These are phyloP conservation scores for Adelosebastes latens DNA, from an alignment of 2,797 vertebrate genomes.

Conservation along the genomic window DNA sequence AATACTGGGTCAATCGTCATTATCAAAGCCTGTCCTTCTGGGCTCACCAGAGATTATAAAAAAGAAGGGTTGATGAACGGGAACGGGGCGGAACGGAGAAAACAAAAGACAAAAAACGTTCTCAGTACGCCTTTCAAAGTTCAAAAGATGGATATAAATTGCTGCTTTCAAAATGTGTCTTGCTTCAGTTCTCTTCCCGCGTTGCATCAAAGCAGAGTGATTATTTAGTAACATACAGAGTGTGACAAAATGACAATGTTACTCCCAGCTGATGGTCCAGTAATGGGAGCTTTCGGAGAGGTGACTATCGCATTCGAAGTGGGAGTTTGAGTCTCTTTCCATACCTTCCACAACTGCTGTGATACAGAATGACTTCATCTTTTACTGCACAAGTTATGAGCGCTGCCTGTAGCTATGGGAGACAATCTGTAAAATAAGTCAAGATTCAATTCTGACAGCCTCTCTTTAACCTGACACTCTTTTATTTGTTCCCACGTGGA, in stretches of 20 bases:
- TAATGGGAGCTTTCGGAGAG: conserved; percentile 25
- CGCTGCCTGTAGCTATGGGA: conserved; percentile 23
- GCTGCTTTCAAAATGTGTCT: conserved; percentile 48
- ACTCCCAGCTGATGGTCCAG: conserved; percentile 29
- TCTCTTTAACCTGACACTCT: conserved; percentile 34
- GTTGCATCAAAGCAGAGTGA: conserved; percentile 41
- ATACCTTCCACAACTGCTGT: conserved; percentile 12
- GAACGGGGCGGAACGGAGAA: conserved; percentile 8
- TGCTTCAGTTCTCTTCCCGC: conserved; percentile 16
- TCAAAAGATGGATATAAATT: conserved; percentile 51
- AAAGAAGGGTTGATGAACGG: conserved; percentile 36
- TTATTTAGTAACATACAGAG: conserved; percentile 33
- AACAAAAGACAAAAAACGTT: conserved; percentile 27
- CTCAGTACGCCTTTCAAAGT: conserved; percentile 30
- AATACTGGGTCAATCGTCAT: conserved; percentile 58
- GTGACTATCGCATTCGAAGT: conserved; percentile 1
- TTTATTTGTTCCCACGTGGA: conserved; percentile 41
- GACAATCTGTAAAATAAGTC: conserved; percentile 44
- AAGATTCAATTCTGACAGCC: conserved; percentile 25
- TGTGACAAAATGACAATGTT: conserved; percentile 42
- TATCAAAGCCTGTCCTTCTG: conserved; percentile 54
- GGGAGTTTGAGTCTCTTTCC: not conserved
- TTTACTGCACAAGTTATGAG: conserved; percentile 17
- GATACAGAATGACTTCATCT: conserved; percentile 15
- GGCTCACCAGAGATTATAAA: conserved; percentile 33